Conservation (phyloP, 37 sponge, comb jelly and placozoan species). For the Mnemiopsis leidyi region DNA sequence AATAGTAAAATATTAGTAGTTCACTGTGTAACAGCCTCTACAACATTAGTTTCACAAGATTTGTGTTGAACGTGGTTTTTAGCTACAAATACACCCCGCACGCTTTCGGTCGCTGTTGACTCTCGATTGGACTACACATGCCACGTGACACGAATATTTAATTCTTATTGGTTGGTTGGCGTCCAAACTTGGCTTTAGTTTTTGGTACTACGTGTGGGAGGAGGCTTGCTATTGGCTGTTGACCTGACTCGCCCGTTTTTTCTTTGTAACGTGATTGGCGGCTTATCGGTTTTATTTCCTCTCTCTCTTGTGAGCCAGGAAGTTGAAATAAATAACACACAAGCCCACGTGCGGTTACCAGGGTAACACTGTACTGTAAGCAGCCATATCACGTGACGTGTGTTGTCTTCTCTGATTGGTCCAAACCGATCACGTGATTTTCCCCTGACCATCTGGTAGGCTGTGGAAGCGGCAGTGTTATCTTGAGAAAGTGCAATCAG, state of each 20-base stretch:
- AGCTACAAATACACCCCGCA: neutral
- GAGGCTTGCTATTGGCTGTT: neutral
- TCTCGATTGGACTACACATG: neutral
- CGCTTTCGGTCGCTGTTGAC: neutral
- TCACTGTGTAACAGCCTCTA: too few species aligned
- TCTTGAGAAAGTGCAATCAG: too few species aligned
- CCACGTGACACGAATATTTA: neutral
- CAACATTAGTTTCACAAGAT: too few species aligned
- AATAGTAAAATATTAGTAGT: too few species aligned
- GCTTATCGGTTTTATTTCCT: neutral
- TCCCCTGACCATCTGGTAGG: neutral
- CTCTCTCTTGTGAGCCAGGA: neutral
- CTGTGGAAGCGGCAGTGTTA: neutral
- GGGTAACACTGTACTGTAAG: too few species aligned
- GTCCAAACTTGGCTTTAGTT: neutral
- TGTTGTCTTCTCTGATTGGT: too few species aligned
- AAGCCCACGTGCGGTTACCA: too few species aligned
- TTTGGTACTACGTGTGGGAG: neutral
- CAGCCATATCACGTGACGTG: too few species aligned
- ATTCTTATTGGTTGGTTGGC: neutral
- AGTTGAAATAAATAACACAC: neutral
- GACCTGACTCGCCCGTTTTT: neutral
- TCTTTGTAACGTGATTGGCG: neutral
- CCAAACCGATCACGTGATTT: neutral
- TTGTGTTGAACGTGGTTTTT: neutral